Conservation (phyloP, 2,888 invertebrate genomes). For the Polymixis flavicincta region DNA sequence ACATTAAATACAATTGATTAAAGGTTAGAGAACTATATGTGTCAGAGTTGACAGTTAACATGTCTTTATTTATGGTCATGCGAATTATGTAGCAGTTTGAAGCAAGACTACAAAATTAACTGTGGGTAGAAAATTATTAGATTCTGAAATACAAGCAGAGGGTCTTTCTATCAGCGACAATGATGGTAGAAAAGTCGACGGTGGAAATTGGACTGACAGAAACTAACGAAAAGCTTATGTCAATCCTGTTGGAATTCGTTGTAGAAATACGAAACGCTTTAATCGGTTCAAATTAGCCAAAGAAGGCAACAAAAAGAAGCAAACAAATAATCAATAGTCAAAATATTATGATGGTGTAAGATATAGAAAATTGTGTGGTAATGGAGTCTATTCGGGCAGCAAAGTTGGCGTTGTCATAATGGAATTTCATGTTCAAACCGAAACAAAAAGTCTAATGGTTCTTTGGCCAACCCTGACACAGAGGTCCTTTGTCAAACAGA, state of each 20-base stretch:
- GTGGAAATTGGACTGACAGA: neutral
- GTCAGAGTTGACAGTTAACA: constrained; percentile 50
- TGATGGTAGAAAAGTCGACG: neutral
- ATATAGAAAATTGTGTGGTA: neutral
- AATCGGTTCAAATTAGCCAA: neutral
- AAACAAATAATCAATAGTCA: neutral
- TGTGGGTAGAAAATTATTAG: too few species aligned
- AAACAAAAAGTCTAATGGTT: neutral
- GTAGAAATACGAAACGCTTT: neutral
- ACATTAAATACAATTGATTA: constrained; percentile 55
- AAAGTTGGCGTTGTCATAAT: neutral
- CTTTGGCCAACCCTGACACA: neutral
- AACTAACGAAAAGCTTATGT: neutral
- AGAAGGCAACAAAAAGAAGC: neutral
- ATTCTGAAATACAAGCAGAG: neutral
- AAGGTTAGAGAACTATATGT: constrained; percentile 33
- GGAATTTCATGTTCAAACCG: neutral
- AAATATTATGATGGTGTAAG: neutral
- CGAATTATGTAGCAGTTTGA: neutral
- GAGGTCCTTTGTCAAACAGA: constrained; percentile 44
- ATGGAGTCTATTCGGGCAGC: neutral
- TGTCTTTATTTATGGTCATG: constrained; percentile 42
- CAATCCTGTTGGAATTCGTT: neutral
- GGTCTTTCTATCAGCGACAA: neutral
- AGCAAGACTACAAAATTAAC: constrained; percentile 12